A percentile compares a stretch with the other conserved stretches of the same genome.
phyloP scores from a whole-genome alignment of 2,888 invertebrate genomes.

The Dendrolimus pini region DNA sequence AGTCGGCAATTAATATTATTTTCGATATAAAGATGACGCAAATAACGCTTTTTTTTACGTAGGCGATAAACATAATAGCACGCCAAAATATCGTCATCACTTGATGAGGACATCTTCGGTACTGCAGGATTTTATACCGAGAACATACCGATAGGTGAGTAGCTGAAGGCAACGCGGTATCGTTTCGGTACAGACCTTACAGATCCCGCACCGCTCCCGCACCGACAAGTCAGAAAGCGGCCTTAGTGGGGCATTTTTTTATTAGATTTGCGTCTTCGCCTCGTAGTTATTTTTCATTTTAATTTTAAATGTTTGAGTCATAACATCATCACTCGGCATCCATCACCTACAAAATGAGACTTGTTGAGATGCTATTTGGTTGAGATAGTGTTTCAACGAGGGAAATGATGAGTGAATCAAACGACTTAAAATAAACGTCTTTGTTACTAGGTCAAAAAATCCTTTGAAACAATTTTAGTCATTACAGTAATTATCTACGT shows the following conservation, averaged over 20 bases:
- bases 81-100: constrained; percentile 1
- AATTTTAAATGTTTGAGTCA: no score
- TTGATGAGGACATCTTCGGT: constrained; percentile 1
- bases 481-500: no score
- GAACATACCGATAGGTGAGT: constrained; percentile 1
- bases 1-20: constrained; percentile 1
- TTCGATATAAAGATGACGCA: not conserved
- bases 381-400: no score
- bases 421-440: no score
- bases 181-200: constrained; percentile 3
- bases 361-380: no score
- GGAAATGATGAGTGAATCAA: no score
- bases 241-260: not conserved
- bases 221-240: not conserved
- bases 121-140: constrained; percentile 3
- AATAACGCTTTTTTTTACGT: not conserved
- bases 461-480: no score
- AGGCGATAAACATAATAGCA: constrained; percentile 1
- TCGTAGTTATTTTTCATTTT: no score
- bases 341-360: no score
- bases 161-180: constrained; percentile 1
- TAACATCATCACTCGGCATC: no score
- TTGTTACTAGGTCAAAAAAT: no score
- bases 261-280: no score
- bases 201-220: constrained; percentile 1